These are phyloP conservation scores for Bubo scandiacus DNA, from an alignment of 2,113 vertebrate genomes.

Conservation along the genomic window DNA sequence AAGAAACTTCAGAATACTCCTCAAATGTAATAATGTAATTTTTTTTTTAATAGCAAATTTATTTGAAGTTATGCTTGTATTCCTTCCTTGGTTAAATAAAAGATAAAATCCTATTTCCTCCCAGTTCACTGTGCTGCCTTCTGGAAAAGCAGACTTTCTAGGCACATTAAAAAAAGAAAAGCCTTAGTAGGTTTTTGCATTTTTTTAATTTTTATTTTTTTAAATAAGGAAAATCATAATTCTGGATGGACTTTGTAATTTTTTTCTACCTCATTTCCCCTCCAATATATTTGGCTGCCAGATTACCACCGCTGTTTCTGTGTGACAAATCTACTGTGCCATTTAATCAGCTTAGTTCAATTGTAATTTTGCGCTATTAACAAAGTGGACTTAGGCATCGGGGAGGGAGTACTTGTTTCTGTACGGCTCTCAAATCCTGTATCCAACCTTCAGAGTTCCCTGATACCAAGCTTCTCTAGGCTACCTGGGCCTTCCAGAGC, in stretches of 20 bases:
- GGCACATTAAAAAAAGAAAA: background rate
- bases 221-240: background rate
- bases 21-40: background rate
- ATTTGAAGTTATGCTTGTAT: background rate
- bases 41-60: background rate
- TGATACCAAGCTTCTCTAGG: fast-evolving
- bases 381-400: background rate
- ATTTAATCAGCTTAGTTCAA: background rate
- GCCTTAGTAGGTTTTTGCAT: background rate
- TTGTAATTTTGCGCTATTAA: background rate
- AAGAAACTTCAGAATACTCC: background rate
- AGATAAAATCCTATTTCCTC: background rate
- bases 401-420: background rate
- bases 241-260: background rate
- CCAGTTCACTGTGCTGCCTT: background rate
- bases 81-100: background rate
- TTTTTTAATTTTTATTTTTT: background rate
- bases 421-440: background rate
- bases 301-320: background rate
- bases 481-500: background rate
- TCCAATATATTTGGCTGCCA: background rate
- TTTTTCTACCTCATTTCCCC: background rate
- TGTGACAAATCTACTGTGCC: background rate
- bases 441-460: background rate
- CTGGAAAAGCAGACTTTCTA: background rate